These are phyloP conservation scores for Apomyelois bistriatella DNA, from an alignment of 2,888 invertebrate genomes.

Conservation along the genomic window DNA sequence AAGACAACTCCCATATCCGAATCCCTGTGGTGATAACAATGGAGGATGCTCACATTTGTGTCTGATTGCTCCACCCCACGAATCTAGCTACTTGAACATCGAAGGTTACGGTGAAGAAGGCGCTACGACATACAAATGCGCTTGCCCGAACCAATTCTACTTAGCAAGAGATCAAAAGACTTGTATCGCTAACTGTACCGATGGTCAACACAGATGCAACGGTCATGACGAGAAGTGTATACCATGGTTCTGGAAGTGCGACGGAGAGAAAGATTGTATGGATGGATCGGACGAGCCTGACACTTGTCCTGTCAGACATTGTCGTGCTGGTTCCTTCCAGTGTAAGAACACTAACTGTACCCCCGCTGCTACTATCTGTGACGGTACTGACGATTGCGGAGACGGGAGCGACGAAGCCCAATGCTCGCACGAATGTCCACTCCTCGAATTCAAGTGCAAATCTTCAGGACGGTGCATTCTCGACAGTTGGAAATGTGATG, in stretches of 20 bases:
- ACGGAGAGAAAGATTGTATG: slow-evolving; percentile 95
- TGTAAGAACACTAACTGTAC: slow-evolving; percentile 96
- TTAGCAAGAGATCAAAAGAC: slow-evolving; percentile 89
- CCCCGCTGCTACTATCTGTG: slow-evolving; percentile 94
- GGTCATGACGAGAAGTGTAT: slow-evolving; percentile 82
- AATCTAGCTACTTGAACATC: slow-evolving; percentile 86
- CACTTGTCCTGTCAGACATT: slow-evolving; percentile 90
- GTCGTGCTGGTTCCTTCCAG: slow-evolving; percentile 95
- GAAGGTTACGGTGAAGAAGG: slow-evolving; percentile 91
- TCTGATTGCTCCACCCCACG: slow-evolving; percentile 90
- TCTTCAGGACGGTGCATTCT: slow-evolving; percentile 93
- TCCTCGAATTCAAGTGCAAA: slow-evolving; percentile 94
- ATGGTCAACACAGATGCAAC: slow-evolving; percentile 88
- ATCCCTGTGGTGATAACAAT: slow-evolving; percentile 95
- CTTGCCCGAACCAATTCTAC: slow-evolving; percentile 97
- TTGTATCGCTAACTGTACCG: slow-evolving; percentile 96
- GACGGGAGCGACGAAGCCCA: slow-evolving; percentile 93
- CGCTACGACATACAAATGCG: slow-evolving; percentile 89
- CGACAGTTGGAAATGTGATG: slow-evolving; percentile 95
- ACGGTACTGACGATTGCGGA: slow-evolving; percentile 95
- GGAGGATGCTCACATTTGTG: slow-evolving; percentile 98
- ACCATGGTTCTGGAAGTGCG: slow-evolving; percentile 84
- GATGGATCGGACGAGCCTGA: slow-evolving; percentile 95
- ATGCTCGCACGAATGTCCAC: slow-evolving; percentile 92
- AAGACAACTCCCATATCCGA: slow-evolving; percentile 89